Conservation (phyloP, 1,140 invertebrate species). For the Chionoecetes opilio region DNA sequence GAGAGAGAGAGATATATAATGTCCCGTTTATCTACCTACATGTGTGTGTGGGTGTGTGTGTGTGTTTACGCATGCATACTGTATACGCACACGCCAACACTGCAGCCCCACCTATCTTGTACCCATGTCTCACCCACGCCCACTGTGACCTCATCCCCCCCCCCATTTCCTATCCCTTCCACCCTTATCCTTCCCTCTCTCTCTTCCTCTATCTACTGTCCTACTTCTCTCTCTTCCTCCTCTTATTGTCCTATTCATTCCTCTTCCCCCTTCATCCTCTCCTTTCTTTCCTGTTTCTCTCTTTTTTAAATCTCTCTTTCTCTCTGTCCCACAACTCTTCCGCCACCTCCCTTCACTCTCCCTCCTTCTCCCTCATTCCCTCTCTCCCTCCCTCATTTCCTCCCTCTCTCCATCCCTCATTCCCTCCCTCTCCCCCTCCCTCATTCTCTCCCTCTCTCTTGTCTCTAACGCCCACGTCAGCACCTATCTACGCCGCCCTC, state of each 20-base stretch:
- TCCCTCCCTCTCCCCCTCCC: not conserved
- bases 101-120: too few relatives aligned
- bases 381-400: not conserved
- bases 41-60: not conserved
- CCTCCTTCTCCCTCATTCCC: not conserved
- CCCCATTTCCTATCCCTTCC: too few relatives aligned
- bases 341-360: not conserved
- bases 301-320: slow-evolving; percentile 34
- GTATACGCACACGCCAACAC: too few relatives aligned
- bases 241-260: not conserved
- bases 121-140: too few relatives aligned
- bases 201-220: too few relatives aligned
- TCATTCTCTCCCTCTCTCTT: not conserved
- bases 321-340: not conserved
- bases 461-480: not conserved
- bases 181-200: too few relatives aligned
- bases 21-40: not conserved
- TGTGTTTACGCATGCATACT: not conserved
- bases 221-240: too few relatives aligned
- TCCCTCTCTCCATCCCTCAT: not conserved
- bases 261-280: not conserved
- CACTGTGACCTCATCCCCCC: too few relatives aligned
- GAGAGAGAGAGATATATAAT: not conserved
- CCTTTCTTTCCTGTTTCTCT: slow-evolving; percentile 40
- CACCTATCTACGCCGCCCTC: slow-evolving; percentile 1